Evolutionary conservation across 2,888 invertebrate species (phyloP).

Genomic region (Trichopoda pennipes): DNA sequence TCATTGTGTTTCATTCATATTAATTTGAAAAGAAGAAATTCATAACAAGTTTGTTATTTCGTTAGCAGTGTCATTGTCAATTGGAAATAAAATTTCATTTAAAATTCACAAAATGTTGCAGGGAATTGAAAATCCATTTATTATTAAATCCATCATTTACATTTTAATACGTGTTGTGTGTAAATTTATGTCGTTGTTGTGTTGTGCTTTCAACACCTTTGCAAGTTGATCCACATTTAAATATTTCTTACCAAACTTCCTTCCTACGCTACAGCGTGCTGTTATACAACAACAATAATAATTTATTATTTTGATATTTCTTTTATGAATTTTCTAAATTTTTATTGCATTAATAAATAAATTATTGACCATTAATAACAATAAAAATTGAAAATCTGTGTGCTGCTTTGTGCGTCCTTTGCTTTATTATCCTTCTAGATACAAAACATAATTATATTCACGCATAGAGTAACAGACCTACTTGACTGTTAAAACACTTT

Average conservation of each 20-base stretch:
- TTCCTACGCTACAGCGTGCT: too few species aligned
- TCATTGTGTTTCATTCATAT: too few species aligned
- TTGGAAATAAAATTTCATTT: constrained; percentile 9
- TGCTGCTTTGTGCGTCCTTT: neutral
- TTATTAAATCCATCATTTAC: constrained; percentile 44
- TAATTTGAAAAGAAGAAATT: too few species aligned
- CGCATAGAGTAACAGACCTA: neutral
- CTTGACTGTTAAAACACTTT: neutral
- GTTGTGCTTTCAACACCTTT: constrained; percentile 43
- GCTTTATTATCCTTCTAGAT: constrained; percentile 3
- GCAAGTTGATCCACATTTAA: neutral
- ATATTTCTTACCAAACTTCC: neutral
- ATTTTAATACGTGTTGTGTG: constrained; percentile 26
- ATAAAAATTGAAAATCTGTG: constrained; percentile 78
- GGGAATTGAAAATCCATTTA: constrained; percentile 52
- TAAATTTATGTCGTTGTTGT: neutral
- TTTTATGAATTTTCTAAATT: constrained; percentile 52
- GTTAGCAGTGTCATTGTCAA: neutral
- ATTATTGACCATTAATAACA: constrained; percentile 79
- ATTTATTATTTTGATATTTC: constrained; percentile 13
- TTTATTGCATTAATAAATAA: constrained; percentile 77
- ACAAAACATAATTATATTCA: neutral
- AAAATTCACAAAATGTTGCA: constrained; percentile 50
- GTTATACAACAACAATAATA: neutral
- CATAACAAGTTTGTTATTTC: neutral